phyloP scores from a whole-genome alignment of 2,888 invertebrate species.

The Ectemnius lituratus region DNA sequence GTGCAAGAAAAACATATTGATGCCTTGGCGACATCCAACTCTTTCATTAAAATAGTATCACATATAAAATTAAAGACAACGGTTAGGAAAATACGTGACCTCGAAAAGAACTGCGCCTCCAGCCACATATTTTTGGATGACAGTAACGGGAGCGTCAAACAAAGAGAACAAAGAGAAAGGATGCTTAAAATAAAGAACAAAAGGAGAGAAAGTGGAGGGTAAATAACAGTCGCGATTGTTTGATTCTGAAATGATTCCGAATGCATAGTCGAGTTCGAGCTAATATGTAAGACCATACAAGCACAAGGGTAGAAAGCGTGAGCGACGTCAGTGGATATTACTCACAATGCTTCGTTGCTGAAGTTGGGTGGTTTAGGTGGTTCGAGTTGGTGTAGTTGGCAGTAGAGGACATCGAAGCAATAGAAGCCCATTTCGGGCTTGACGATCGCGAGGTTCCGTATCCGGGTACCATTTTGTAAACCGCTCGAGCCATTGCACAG shows the following conservation, averaged over 20 bases:
- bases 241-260: no score
- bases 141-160: not conserved
- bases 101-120: no score
- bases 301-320: not conserved
- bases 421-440: conserved; percentile 98
- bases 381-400: conserved; percentile 95
- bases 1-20: no score
- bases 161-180: conserved; percentile 9
- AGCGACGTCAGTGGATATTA: conserved; percentile 67
- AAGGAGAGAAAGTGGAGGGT: conserved; percentile 23
- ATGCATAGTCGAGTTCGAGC: no score
- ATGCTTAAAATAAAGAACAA: conserved; percentile 23
- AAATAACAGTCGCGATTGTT: conserved; percentile 4
- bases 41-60: not conserved
- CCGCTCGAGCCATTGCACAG: conserved; percentile 81
- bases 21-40: no score
- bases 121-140: no score
- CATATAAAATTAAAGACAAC: not conserved
- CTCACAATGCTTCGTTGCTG: conserved; percentile 97
- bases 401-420: conserved; percentile 99
- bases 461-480: conserved; percentile 76
- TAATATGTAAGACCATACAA: no score
- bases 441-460: conserved; percentile 83
- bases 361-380: conserved; percentile 95
- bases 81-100: no score